phyloP scores from a whole-genome alignment of 2,888 invertebrate species.

The Luperina nickerlii region DNA sequence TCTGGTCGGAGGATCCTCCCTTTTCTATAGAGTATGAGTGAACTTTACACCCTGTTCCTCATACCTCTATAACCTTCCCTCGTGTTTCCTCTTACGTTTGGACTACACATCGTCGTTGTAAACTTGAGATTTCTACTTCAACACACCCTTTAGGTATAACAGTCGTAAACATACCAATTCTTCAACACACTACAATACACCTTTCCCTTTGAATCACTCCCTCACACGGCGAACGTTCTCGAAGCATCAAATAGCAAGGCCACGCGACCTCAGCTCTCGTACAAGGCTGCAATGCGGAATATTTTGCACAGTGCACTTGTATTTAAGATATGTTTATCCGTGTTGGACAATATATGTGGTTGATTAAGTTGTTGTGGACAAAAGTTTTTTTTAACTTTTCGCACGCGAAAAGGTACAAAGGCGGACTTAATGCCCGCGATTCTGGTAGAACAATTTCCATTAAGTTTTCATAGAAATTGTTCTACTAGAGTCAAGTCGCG shows the following conservation, averaged over 20 bases:
- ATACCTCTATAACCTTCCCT: too few relatives aligned
- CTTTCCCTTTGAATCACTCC: constrained; percentile 48
- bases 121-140: background rate
- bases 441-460: too few relatives aligned
- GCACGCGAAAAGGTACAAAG: too few relatives aligned
- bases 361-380: background rate
- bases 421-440: too few relatives aligned
- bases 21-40: too few relatives aligned
- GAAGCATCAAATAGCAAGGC: constrained; percentile 65
- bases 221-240: constrained; percentile 51
- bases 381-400: background rate
- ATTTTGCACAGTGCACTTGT: constrained; percentile 49
- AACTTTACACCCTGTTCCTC: too few relatives aligned
- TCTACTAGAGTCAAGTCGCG: background rate
- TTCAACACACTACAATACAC: constrained; percentile 31
- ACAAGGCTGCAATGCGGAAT: constrained; percentile 55
- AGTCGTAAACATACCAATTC: constrained; percentile 15
- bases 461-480: too few relatives aligned
- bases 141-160: background rate
- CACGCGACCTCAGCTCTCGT: constrained; percentile 37
- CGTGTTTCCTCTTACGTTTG: too few relatives aligned
- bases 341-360: constrained; percentile 2
- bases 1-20: too few relatives aligned
- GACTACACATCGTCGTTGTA: too few relatives aligned
- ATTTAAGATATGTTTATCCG: constrained; percentile 37